These are phyloP conservation scores for Cotesia congregata DNA, from an alignment of 2,888 invertebrate species.

Conservation along the genomic window DNA sequence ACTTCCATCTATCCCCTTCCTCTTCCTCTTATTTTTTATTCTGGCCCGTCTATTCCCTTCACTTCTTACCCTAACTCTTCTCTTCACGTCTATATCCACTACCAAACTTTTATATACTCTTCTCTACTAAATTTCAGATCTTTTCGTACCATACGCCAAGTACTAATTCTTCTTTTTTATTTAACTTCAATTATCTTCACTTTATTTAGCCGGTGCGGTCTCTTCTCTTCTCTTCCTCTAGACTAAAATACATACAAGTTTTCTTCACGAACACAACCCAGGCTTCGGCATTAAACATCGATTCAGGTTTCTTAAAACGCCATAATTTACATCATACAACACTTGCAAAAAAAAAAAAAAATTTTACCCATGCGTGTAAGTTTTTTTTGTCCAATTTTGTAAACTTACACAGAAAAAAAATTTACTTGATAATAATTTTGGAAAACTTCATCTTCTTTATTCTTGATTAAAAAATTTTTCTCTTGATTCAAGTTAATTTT, in stretches of 20 bases:
- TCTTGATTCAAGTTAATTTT: no score
- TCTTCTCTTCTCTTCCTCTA: not conserved
- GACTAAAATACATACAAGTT: not conserved
- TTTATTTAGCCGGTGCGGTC: not conserved
- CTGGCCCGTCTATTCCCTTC: not conserved
- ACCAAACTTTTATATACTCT: not conserved
- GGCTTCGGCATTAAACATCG: conserved; percentile 13
- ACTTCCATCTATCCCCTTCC: not conserved
- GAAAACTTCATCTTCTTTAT: no score
- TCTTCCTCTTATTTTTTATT: not conserved
- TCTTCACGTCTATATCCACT: not conserved
- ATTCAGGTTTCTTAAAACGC: conserved; percentile 16
- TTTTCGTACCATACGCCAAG: not conserved
- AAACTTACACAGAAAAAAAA: not conserved
- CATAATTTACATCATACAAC: not conserved
- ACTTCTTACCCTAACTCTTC: not conserved
- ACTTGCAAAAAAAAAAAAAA: not conserved
- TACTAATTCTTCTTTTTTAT: not conserved
- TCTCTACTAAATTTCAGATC: not conserved
- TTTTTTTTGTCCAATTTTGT: not conserved
- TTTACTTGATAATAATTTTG: not conserved
- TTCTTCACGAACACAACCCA: not conserved
- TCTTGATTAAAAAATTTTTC: no score
- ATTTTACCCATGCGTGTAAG: not conserved
- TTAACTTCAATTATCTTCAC: not conserved